These are phyloP conservation scores for Neolamprologus kungweensis DNA, from an alignment of 2,113 vertebrate species.

Conservation along the genomic window DNA sequence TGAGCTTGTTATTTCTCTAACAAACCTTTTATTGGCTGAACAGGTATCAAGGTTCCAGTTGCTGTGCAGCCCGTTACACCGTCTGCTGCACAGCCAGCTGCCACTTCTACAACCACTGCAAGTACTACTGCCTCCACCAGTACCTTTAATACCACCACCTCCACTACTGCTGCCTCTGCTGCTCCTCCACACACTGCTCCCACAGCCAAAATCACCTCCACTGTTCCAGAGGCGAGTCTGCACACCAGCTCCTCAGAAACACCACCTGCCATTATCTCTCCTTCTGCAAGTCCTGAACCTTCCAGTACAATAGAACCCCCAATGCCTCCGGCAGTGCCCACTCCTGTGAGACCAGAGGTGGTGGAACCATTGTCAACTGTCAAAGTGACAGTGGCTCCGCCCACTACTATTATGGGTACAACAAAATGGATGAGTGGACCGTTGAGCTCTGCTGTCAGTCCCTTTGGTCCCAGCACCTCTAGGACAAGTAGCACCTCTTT, in stretches of 20 bases:
- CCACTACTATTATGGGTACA: neutral
- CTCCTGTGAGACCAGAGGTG: slow-evolving; percentile 26
- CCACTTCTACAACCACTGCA: slow-evolving; percentile 6
- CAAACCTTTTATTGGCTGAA: slow-evolving; percentile 22
- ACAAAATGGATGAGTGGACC: neutral
- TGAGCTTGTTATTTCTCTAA: slow-evolving; percentile 10
- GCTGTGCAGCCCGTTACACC: slow-evolving; percentile 17
- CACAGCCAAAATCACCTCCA: neutral
- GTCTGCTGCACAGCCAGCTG: neutral
- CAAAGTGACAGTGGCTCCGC: slow-evolving; percentile 9
- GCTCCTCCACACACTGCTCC: neutral
- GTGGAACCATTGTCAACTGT: slow-evolving; percentile 16
- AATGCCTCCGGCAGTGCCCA: neutral
- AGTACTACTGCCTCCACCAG: neutral
- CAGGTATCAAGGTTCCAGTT: slow-evolving; percentile 77
- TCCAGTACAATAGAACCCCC: neutral
- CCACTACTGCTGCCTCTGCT: neutral
- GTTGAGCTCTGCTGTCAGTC: neutral
- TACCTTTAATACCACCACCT: neutral
- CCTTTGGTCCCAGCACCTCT: neutral
- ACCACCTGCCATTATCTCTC: neutral
- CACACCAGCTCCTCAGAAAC: neutral
- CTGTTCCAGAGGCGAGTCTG: neutral
- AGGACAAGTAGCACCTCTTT: slow-evolving; percentile 25
- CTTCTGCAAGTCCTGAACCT: neutral